Conservation (phyloP, 2,113 vertebrate genomes). For the Chlamydotis undulata region DNA sequence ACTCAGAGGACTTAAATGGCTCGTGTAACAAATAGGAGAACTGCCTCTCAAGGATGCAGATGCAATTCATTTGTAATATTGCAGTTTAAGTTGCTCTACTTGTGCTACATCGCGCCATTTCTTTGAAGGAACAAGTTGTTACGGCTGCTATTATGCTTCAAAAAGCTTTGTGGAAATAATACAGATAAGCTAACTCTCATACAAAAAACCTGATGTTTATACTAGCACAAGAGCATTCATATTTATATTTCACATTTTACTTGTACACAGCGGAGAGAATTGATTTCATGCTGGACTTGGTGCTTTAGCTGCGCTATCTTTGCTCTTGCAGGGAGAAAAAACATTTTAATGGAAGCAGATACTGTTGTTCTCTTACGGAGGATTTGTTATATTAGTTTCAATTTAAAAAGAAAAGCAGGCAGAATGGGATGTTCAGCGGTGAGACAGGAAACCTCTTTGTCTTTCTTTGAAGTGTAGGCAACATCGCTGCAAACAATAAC, state of each 20-base stretch:
- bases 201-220: background rate
- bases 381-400: background rate
- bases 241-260: constrained; percentile 16
- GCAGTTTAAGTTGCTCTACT: background rate
- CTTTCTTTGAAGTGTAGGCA: background rate
- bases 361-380: background rate
- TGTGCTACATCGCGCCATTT: rapidly evolving
- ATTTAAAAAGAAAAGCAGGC: background rate
- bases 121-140: background rate
- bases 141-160: background rate
- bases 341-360: background rate
- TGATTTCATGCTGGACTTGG: background rate
- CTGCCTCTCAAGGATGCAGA: background rate
- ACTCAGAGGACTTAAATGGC: background rate
- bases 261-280: background rate
- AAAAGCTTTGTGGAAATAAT: constrained; percentile 4
- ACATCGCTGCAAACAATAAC: rapidly evolving
- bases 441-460: background rate
- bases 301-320: background rate
- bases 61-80: background rate
- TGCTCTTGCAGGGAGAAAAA: background rate
- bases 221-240: background rate
- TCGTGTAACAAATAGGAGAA: rapidly evolving
- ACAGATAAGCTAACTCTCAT: background rate
- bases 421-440: background rate